phyloP scores from a whole-genome alignment of 2,888 invertebrate species.

The Oscheius sp. region DNA sequence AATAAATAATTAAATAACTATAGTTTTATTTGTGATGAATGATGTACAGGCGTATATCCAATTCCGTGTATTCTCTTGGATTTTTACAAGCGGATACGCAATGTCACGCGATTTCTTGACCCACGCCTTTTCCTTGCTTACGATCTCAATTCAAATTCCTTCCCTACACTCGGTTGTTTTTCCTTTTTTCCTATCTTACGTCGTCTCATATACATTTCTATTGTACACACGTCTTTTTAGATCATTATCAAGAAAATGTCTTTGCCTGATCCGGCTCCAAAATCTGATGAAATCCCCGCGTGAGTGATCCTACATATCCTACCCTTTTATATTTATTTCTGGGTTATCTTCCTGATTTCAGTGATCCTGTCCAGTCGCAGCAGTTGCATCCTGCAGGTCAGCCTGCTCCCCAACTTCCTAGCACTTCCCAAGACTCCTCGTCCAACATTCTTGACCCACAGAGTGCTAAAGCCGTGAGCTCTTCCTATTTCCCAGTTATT shows the following conservation, averaged over 20 bases:
- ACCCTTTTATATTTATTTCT: background rate
- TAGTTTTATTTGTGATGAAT: no score
- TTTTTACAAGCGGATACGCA: no score
- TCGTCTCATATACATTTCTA: no score
- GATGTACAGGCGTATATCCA: no score
- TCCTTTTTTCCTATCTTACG: no score
- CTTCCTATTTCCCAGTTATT: background rate
- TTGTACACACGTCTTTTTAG: background rate
- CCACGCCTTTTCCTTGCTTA: no score
- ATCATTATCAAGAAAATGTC: background rate
- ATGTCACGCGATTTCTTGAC: no score
- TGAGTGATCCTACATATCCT: no score
- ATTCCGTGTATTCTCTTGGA: no score
- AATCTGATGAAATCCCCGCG: slow-evolving; percentile 17
- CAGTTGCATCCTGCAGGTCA: no score
- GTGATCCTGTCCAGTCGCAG: slow-evolving; percentile 11
- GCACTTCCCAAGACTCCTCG: background rate
- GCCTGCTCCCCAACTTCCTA: slow-evolving; percentile 12
- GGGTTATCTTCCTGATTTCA: background rate
- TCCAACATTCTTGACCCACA: slow-evolving; percentile 5
- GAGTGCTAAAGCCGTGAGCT: slow-evolving; percentile 4
- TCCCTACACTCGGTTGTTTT: background rate
- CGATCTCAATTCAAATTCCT: background rate
- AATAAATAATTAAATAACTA: no score
- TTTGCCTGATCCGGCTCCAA: background rate